Conservation (phyloP, 2,113 vertebrate genomes). For the Alectura lathami region DNA sequence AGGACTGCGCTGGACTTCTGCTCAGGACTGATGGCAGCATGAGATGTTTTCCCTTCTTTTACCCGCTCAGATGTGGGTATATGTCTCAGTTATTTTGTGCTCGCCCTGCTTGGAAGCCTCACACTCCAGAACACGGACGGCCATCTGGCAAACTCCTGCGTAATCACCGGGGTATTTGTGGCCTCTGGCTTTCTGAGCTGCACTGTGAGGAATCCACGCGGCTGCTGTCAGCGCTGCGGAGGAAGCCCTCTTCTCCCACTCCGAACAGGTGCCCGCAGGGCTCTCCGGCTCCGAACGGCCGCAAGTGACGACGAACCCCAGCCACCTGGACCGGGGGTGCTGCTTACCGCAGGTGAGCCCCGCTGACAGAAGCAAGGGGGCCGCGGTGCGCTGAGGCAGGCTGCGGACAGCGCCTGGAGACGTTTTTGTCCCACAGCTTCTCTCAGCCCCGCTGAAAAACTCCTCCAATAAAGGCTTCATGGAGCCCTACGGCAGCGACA, state of each 20-base stretch:
- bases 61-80: fast-evolving
- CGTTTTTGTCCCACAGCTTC: fast-evolving
- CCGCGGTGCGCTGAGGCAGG: fast-evolving
- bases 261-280: fast-evolving
- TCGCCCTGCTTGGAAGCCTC: not conserved
- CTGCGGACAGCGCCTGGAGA: fast-evolving
- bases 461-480: fast-evolving
- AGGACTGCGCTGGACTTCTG: not conserved
- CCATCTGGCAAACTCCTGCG: not conserved
- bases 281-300: not conserved
- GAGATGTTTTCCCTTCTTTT: not conserved
- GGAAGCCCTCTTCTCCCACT: not conserved
- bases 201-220: not conserved
- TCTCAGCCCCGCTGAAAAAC: fast-evolving
- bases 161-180: conserved; percentile 39
- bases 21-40: fast-evolving
- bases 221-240: not conserved
- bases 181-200: not conserved
- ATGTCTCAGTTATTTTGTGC: not conserved
- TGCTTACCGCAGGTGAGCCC: fast-evolving
- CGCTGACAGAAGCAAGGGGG: fast-evolving
- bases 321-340: fast-evolving
- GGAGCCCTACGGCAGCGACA: too few species aligned
- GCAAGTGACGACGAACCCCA: too few species aligned
- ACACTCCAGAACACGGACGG: not conserved